Percentiles rank a stretch among this genome's conserved stretches.
These are phyloP conservation scores for Chiloscyllium punctatum DNA, from an alignment of 2,797 vertebrate species.

Conservation along the genomic window DNA sequence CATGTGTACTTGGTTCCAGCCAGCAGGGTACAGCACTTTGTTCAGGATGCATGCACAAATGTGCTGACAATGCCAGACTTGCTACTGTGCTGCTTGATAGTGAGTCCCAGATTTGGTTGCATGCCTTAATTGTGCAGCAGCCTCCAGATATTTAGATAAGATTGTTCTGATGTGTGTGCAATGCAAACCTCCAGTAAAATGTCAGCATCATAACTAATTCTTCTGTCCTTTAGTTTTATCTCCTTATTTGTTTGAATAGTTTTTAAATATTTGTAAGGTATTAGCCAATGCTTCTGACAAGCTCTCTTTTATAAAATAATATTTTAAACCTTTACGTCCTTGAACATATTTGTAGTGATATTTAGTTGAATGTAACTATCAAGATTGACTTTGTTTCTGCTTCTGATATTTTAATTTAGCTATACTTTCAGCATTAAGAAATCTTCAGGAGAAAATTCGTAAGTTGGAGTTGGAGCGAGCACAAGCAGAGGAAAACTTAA, in stretches of 20 bases:
- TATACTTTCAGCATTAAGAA: slow-evolving; percentile 84
- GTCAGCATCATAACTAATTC: too few relatives aligned
- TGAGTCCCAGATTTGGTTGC: neutral
- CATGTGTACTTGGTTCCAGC: neutral
- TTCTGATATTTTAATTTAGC: slow-evolving; percentile 54
- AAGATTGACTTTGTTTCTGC: neutral
- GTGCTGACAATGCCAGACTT: neutral
- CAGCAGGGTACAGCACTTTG: neutral
- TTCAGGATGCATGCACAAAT: neutral
- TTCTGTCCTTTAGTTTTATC: neutral
- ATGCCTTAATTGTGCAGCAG: too few relatives aligned
- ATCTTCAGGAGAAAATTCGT: slow-evolving; percentile 87
- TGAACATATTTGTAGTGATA: neutral
- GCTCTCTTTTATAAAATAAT: neutral
- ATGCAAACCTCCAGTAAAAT: too few relatives aligned
- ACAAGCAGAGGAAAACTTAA: slow-evolving; percentile 62
- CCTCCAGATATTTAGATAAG: too few relatives aligned
- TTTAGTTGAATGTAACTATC: neutral
- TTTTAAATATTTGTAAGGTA: neutral
- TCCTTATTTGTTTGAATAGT: too few relatives aligned
- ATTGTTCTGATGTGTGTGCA: too few relatives aligned
- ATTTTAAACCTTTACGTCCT: neutral
- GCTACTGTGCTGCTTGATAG: neutral
- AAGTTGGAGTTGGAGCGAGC: slow-evolving; percentile 76
- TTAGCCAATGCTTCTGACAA: neutral